phyloP scores from a whole-genome alignment of 1,140 invertebrate genomes.

The Tetramorium simillimum region DNA sequence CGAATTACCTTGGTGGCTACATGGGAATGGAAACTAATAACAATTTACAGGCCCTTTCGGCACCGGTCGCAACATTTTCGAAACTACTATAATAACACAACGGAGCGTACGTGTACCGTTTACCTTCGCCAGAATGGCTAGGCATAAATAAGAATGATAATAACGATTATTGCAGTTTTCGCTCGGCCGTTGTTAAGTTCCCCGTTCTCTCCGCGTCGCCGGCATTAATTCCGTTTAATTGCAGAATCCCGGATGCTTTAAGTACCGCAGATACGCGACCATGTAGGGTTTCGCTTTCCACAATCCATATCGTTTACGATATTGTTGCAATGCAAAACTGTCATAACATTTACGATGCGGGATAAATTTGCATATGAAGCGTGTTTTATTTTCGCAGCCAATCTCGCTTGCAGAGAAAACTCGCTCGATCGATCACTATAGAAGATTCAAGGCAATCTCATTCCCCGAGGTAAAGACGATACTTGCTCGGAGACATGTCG shows the following conservation, averaged over 20 bases:
- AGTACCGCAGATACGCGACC: neutral
- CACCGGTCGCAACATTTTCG: constrained; percentile 2
- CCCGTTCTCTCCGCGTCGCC: constrained; percentile 13
- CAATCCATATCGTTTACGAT: constrained; percentile 15
- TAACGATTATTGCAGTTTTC: constrained; percentile 37
- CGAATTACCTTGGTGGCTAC: constrained; percentile 26
- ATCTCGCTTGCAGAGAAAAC: neutral
- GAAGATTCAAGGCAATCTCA: constrained; percentile 81
- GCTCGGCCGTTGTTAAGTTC: constrained; percentile 31
- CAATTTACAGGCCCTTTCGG: constrained; percentile 30
- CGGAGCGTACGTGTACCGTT: neutral
- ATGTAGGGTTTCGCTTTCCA: neutral
- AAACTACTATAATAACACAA: neutral
- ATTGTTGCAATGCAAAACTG: constrained; percentile 25
- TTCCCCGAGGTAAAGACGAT: constrained; percentile 79
- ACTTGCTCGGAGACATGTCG: constrained; percentile 76
- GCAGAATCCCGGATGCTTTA: constrained; percentile 7
- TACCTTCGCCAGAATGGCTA: constrained; percentile 12
- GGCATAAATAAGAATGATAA: constrained; percentile 53
- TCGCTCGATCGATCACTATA: constrained; percentile 43
- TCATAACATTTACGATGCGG: constrained; percentile 26
- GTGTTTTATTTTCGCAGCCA: neutral
- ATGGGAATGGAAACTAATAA: constrained; percentile 41
- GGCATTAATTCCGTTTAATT: constrained; percentile 46
- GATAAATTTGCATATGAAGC: constrained; percentile 30